Conservation (phyloP, 2,113 vertebrate species). For the Pionites leucogaster region DNA sequence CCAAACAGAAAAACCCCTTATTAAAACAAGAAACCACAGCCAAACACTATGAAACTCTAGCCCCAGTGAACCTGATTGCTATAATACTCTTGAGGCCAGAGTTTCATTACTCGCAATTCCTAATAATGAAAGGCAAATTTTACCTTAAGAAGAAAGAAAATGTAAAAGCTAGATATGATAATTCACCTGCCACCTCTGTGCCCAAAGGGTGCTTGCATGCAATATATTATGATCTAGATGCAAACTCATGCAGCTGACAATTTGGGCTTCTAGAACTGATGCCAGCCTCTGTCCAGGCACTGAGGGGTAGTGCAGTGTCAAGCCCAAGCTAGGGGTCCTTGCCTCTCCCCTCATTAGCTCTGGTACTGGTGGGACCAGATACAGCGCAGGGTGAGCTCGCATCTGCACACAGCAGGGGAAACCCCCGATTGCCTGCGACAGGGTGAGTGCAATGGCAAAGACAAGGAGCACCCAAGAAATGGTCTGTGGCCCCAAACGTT, state of each 20-base stretch:
- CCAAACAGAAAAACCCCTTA: accelerated
- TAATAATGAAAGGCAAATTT: not conserved
- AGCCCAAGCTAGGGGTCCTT: accelerated
- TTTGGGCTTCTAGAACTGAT: not conserved
- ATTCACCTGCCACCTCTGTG: not conserved
- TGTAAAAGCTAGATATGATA: not conserved
- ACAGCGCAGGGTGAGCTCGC: not conserved
- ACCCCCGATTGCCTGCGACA: not conserved
- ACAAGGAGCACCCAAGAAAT: not conserved
- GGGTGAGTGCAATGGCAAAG: not conserved
- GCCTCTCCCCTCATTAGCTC: not conserved
- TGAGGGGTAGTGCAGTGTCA: not conserved
- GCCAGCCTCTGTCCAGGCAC: not conserved
- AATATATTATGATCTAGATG: not conserved
- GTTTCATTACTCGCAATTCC: not conserved
- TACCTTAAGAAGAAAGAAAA: not conserved
- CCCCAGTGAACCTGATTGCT: not conserved
- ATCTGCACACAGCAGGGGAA: not conserved
- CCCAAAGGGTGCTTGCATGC: not conserved
- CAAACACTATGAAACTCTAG: not conserved
- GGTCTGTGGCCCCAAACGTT: not conserved
- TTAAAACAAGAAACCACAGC: not conserved
- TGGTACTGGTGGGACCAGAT: accelerated
- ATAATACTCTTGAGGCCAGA: not conserved
- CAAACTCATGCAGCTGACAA: not conserved